Conservation (phyloP, 2,888 invertebrate species). For the Eulithis prunata region DNA sequence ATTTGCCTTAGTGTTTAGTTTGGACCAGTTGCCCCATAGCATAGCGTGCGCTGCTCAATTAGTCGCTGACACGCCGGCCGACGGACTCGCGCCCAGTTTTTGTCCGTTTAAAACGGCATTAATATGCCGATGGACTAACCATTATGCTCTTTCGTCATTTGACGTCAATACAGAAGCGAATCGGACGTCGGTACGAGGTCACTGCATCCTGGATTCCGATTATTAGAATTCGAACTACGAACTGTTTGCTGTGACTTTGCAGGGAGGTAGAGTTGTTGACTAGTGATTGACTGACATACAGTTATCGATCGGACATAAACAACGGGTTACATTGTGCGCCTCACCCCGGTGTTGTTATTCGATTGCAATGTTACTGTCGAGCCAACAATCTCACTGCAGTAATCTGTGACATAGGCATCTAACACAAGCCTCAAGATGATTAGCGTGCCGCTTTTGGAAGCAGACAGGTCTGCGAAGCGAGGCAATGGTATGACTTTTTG, state of each 20-base stretch:
- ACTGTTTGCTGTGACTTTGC: slow-evolving; percentile 1
- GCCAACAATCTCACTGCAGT: slow-evolving; percentile 17
- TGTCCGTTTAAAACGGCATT: slow-evolving; percentile 67
- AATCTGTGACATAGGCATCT: slow-evolving; percentile 20
- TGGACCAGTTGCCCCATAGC: slow-evolving; percentile 62
- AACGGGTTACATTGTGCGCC: slow-evolving; percentile 22
- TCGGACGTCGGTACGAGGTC: slow-evolving; percentile 25
- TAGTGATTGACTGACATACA: slow-evolving; percentile 12
- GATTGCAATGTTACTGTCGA: slow-evolving; percentile 23
- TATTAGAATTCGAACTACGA: slow-evolving; percentile 4
- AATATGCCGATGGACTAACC: slow-evolving; percentile 72
- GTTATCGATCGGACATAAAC: slow-evolving; percentile 9
- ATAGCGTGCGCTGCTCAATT: slow-evolving; percentile 80
- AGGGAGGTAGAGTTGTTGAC: background rate
- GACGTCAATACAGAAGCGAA: slow-evolving; percentile 40
- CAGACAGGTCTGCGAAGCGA: slow-evolving; percentile 48
- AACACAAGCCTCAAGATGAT: slow-evolving; percentile 27
- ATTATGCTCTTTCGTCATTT: slow-evolving; percentile 64
- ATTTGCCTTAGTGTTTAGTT: slow-evolving; percentile 67
- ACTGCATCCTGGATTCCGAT: slow-evolving; percentile 17
- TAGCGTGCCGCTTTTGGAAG: slow-evolving; percentile 60
- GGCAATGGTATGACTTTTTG: slow-evolving; percentile 58
- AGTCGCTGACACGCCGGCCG: slow-evolving; percentile 72
- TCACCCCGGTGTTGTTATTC: slow-evolving; percentile 30
- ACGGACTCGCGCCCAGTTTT: slow-evolving; percentile 70